A percentile compares a stretch with the other conserved stretches of the same genome.
These are phyloP conservation scores for Paracanthobrama guichenoti DNA, from an alignment of 2,113 vertebrate genomes.

Conservation along the genomic window DNA sequence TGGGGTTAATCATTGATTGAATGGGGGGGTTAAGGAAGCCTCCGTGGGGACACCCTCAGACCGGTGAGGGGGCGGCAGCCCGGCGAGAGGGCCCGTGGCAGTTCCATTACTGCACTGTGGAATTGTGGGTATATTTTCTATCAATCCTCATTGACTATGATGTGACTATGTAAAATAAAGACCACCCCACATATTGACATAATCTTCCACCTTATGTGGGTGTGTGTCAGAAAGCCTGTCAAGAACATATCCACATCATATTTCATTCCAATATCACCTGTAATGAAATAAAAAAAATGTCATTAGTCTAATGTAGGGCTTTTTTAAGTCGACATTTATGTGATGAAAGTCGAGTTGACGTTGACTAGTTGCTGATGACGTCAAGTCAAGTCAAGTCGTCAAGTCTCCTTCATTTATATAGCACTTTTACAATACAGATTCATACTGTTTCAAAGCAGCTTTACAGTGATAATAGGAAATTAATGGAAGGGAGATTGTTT, in stretches of 20 bases:
- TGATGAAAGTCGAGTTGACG: no score
- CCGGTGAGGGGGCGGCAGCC: conserved; percentile 36
- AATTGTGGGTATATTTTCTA: neutral
- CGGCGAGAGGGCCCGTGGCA: conserved; percentile 38
- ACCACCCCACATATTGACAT: conserved; percentile 7
- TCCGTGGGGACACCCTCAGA: conserved; percentile 42
- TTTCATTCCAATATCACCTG: neutral
- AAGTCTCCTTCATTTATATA: no score
- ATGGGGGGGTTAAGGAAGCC: conserved; percentile 66
- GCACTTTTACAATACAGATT: no score
- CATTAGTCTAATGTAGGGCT: neutral
- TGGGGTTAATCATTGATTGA: conserved; percentile 79
- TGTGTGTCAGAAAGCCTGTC: neutral
- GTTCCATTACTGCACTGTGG: conserved; percentile 28
- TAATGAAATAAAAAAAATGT: neutral
- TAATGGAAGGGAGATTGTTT: no score
- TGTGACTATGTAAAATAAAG: neutral
- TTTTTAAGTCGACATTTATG: no score
- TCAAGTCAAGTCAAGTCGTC: no score
- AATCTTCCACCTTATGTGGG: neutral
- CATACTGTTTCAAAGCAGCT: no score
- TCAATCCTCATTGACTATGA: conserved; percentile 30
- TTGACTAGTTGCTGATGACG: no score
- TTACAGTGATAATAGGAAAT: no score
- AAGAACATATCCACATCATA: neutral